These are phyloP conservation scores for Acanthurus tractus DNA, from an alignment of 2,797 vertebrate species.

Conservation along the genomic window DNA sequence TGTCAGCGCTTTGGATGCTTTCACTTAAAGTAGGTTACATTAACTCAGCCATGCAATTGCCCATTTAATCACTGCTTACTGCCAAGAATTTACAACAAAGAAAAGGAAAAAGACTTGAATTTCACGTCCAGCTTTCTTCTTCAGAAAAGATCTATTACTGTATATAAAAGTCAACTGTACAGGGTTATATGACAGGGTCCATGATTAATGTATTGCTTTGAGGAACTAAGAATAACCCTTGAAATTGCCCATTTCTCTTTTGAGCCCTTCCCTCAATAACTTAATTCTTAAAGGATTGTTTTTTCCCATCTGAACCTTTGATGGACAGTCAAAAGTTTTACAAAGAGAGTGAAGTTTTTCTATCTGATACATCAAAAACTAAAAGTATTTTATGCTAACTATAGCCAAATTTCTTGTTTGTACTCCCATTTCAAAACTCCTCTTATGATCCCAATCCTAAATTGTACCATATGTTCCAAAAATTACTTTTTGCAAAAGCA, in stretches of 20 bases:
- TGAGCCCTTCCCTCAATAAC: slow-evolving; percentile 28
- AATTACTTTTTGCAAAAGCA: slow-evolving; percentile 64
- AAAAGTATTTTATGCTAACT: slow-evolving; percentile 51
- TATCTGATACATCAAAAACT: slow-evolving; percentile 44
- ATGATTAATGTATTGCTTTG: slow-evolving; percentile 69
- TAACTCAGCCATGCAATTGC: slow-evolving; percentile 65
- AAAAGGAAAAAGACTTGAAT: slow-evolving; percentile 60
- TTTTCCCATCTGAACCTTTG: slow-evolving; percentile 13
- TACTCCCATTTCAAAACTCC: slow-evolving; percentile 50
- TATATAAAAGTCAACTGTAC: slow-evolving; percentile 66
- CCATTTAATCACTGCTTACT: slow-evolving; percentile 69
- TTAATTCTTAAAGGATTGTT: slow-evolving; percentile 15
- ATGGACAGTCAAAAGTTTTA: slow-evolving; percentile 27
- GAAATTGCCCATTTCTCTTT: slow-evolving; percentile 49
- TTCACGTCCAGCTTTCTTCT: slow-evolving; percentile 71
- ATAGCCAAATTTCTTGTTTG: slow-evolving; percentile 65
- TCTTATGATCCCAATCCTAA: slow-evolving; percentile 65
- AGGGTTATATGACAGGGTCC: slow-evolving; percentile 59
- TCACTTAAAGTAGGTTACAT: slow-evolving; percentile 57
- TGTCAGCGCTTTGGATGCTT: slow-evolving; percentile 66
- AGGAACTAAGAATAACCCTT: slow-evolving; percentile 56
- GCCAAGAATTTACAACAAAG: slow-evolving; percentile 73
- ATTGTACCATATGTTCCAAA: slow-evolving; percentile 73
- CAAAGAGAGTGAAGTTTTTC: slow-evolving; percentile 28
- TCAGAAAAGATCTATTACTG: slow-evolving; percentile 66